Base-by-base conservation (phyloP, 1,140 invertebrate genomes). In the Brachionus rotundiformis region DNA sequence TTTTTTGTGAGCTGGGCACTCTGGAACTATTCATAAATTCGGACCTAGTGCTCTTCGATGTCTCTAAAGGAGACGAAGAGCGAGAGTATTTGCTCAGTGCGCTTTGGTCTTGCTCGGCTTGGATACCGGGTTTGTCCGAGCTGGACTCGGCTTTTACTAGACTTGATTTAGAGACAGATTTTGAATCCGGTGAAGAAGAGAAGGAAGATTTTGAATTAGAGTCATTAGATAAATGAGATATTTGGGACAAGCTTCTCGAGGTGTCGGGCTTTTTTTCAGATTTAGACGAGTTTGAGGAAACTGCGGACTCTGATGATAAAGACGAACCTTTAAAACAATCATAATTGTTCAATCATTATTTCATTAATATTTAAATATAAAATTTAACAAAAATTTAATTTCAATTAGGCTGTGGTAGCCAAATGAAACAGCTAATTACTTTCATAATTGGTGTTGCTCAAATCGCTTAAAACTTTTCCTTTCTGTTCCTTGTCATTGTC, bases 381-480 rank as follows among this genome's bases (percentile, higher is more conserved):
- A 39, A 39, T 39, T 10, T 39, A 39, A 39, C 13, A 6, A 39
- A 39, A 39, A 54, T 54, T 23, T 54, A 23, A 54, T 54, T 54
- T 39, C 1, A n/a, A n/a, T n/a, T n/a, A 10, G 36, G 5, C 36
- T 39, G 36, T 10, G 5, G 63, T 68, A n/a, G n/a, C n/a, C 11
- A 63, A 27, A 23, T 13, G 25, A 27, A 63, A 63, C 25, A 63
- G 8, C 6, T 19, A 68, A 23, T 73, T 73, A 73, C 68, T 73
- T 44, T 73, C 68, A 44, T 73, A 73, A 13, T 73, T 39, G 27
- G 68, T 73, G 39, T 73, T 73, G 41, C 68, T 73, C 16, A 73
- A 44, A 73, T 73, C 68, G 25, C 68, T 73, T 41, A 73, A 31
- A 44, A 44, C 25, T 19, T 73, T 73, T 41, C 68, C 68, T 29